Evolutionary conservation across 2,113 vertebrate species (phyloP).

Genomic region (Rhizomys pruinosus): DNA sequence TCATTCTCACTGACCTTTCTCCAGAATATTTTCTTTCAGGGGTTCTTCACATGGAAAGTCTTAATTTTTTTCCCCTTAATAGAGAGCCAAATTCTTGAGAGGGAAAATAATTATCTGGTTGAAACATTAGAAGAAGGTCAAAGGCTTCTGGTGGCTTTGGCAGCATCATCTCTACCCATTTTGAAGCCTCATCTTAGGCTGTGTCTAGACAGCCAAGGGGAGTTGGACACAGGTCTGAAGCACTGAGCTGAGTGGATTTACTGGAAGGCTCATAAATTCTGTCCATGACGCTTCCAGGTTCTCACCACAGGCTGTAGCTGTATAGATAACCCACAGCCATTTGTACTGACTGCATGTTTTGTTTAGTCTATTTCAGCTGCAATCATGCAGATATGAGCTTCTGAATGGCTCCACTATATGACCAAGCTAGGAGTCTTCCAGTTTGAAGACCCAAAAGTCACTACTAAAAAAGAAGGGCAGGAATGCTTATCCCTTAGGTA

Average conservation of each 20-base stretch:
- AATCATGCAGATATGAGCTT: constrained; percentile 72
- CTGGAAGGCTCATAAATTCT: constrained; percentile 75
- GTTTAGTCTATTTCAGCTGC: constrained; percentile 78
- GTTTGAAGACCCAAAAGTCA: constrained; percentile 51
- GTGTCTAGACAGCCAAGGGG: constrained; percentile 76
- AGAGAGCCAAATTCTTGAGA: constrained; percentile 82
- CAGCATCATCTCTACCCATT: constrained; percentile 67
- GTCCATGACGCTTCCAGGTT: constrained; percentile 65
- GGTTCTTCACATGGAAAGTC: constrained; percentile 80
- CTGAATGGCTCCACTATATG: constrained; percentile 58
- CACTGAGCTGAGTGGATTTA: constrained; percentile 69
- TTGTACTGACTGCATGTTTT: constrained; percentile 68
- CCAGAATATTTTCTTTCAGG: constrained; percentile 80
- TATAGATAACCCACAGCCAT: constrained; percentile 74
- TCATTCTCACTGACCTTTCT: constrained; percentile 74
- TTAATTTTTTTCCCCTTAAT: constrained; percentile 58
- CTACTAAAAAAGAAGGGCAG: not conserved
- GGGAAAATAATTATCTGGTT: constrained; percentile 83
- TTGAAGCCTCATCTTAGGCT: constrained; percentile 72
- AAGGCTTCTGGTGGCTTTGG: constrained; percentile 81
- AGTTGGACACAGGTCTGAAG: constrained; percentile 75
- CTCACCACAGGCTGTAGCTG: constrained; percentile 62
- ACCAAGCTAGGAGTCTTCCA: constrained; percentile 32
- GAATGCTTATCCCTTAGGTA: not conserved
- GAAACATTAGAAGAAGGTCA: constrained; percentile 82